Base-by-base conservation (phyloP, 1,140 invertebrate species). In the Mya arenaria region DNA sequence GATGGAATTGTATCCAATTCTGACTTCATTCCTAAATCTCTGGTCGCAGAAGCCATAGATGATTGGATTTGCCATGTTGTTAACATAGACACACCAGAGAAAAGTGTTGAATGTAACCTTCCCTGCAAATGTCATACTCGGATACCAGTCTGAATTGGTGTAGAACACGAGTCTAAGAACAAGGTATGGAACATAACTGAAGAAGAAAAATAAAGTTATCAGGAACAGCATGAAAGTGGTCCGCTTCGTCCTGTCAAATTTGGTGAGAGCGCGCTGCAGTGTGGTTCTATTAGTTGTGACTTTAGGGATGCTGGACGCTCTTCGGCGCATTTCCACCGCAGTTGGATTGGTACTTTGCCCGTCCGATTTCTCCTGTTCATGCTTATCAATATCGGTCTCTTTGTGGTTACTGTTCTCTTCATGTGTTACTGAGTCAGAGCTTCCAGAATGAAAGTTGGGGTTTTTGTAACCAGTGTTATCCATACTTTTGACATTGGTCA, bases 11-110 rank as follows among this genome's bases (percentile, higher is more conserved):
- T 80, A 80, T 19, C n/a, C 44, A 36, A 34, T 28, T 34, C 23
- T 71, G 3, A 80, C 23, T 25, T 69, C 77, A n/a, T 60, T 41
- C 39, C 77, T 60, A 41, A 86, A 86, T 13, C 80, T 52, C 28
- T 84, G 56, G 56, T 86, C 85, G 23, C 87, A 86, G 39, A 91
- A 86, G 1, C 90, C 88, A 75, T 91, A 91, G 25, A 91, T 86
- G 25, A 91, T 85, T 6, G 85, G 84, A 56, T 91, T 91, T 17
- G 83, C 77, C 32, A 87, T 85, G 69, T 83, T 86, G 82, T 91
- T 91, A 19, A 91, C 80, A 52, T 87, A 90, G 37, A 87, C 87
- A 4, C 86, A 87, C 39, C 90, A 82, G 19, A 89, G 81, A 19
- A 87, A 85, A 34, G 89, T 85, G 83, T 90, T 89, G 83, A 87